These are phyloP conservation scores for Thermophis baileyi DNA, from an alignment of 2,113 vertebrate species.

Conservation along the genomic window DNA sequence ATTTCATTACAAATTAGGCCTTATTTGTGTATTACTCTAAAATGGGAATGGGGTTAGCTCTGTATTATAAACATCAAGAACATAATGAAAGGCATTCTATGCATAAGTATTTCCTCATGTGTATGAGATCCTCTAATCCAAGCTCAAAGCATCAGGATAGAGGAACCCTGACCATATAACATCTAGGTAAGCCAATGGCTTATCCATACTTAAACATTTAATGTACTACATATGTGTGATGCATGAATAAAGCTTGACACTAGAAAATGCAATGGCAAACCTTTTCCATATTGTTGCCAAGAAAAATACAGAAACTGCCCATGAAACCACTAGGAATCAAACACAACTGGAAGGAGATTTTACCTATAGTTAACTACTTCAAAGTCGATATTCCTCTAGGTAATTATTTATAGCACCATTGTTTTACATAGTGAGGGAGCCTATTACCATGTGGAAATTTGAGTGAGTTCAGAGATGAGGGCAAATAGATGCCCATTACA, in stretches of 20 bases:
- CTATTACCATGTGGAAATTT: not conserved
- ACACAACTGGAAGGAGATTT: not conserved
- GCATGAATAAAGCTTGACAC: not conserved
- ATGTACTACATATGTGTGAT: not conserved
- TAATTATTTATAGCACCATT: not conserved
- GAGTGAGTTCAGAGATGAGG: not conserved
- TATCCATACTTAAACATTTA: not conserved
- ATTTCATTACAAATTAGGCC: not conserved
- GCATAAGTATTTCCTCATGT: not conserved
- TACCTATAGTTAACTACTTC: not conserved
- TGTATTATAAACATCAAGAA: not conserved
- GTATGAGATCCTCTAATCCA: not conserved
- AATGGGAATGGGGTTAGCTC: not conserved
- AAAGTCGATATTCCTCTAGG: not conserved
- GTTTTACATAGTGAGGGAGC: not conserved
- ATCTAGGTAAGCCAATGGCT: not conserved
- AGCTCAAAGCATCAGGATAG: not conserved
- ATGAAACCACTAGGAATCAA: not conserved
- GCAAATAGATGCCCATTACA: not conserved
- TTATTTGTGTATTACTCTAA: not conserved
- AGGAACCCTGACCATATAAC: not conserved
- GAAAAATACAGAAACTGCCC: not conserved
- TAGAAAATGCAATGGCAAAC: not conserved
- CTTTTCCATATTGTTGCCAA: not conserved
- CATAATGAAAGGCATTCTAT: not conserved